A percentile compares a stretch with the other conserved stretches of the same genome.
Evolutionary conservation across 2,888 invertebrate species (phyloP).

Genomic region (Agriopis aurantiaria): DNA sequence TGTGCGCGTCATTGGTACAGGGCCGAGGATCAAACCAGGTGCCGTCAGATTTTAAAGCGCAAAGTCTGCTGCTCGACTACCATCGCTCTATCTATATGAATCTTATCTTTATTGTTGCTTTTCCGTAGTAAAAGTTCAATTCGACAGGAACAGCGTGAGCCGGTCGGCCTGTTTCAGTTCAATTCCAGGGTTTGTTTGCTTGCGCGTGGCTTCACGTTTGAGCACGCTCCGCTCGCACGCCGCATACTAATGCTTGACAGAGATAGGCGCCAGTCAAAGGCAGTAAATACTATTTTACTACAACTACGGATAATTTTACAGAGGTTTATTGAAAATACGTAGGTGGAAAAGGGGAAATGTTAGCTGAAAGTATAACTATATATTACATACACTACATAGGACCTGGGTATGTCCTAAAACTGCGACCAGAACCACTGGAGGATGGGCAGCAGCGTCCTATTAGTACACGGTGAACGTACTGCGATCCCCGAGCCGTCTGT

Average conservation of each 20-base stretch:
- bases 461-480: too few species aligned
- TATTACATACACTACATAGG: too few species aligned
- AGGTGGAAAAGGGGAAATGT: background rate
- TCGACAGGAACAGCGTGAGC: constrained; percentile 55
- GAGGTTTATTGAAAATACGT: background rate
- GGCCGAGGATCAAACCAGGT: too few species aligned
- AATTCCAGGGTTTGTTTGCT: constrained; percentile 65
- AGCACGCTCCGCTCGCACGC: constrained; percentile 64
- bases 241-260: constrained; percentile 72
- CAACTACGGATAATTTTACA: background rate
- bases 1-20: too few species aligned
- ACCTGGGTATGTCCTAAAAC: too few species aligned
- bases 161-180: constrained; percentile 64
- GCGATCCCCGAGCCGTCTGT: too few species aligned
- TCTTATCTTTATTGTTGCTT: constrained; percentile 1
- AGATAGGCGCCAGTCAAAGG: constrained; percentile 51
- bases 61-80: too few species aligned
- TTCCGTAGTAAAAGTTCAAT: constrained; percentile 24
- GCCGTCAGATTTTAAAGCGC: too few species aligned
- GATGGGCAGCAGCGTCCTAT: too few species aligned
- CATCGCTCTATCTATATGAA: too few species aligned
- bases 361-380: too few species aligned
- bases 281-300: constrained; percentile 12
- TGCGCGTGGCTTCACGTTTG: constrained; percentile 70
- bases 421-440: too few species aligned